Conservation (phyloP, 2,113 vertebrate genomes). For the Albula goreensis region DNA sequence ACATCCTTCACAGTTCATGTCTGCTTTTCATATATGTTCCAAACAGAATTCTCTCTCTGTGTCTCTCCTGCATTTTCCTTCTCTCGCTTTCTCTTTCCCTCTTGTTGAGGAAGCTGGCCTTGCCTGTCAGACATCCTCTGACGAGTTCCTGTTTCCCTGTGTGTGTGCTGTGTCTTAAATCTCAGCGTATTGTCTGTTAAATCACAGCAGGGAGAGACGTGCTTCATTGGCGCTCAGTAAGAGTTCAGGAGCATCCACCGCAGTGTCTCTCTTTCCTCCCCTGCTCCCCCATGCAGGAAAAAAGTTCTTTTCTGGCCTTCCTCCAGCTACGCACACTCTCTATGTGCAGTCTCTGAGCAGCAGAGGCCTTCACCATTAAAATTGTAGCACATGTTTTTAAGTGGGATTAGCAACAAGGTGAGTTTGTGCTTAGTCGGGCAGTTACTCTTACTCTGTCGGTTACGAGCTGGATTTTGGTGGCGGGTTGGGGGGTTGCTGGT, state of each 20-base stretch:
- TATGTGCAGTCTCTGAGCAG: background rate
- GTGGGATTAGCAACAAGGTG: background rate
- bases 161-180: slow-evolving; percentile 5
- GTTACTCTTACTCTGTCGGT: background rate
- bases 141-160: background rate
- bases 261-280: background rate
- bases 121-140: slow-evolving; percentile 8
- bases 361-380: background rate
- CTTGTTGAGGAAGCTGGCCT: background rate
- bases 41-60: background rate
- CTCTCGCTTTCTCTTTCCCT: background rate
- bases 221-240: background rate
- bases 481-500: background rate
- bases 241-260: background rate
- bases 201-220: background rate
- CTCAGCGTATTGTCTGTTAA: background rate
- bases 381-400: background rate
- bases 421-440: background rate
- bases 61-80: background rate
- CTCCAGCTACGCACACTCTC: background rate
- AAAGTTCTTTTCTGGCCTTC: background rate
- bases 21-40: background rate
- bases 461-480: background rate
- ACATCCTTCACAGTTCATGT: background rate
- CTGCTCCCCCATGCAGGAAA: background rate